Base-by-base conservation (phyloP, 2,888 invertebrate species). In the Calameuta pallipes region DNA sequence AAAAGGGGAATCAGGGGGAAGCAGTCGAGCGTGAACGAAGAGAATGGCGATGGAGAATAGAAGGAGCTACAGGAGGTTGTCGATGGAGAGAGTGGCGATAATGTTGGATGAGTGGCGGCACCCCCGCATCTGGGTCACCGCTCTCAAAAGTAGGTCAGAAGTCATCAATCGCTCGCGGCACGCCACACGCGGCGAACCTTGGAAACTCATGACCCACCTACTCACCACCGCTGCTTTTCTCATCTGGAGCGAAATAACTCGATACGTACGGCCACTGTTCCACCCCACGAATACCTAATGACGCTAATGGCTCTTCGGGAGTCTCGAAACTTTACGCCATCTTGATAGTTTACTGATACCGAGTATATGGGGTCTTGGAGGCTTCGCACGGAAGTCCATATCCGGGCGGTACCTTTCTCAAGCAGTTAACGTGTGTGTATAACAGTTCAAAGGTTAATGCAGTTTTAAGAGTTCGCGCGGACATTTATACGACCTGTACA, bases 41-140 rank as follows among this genome's bases (percentile, higher is more conserved):
- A 73, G 68, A 77, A 35, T 35, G 80, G 79, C 73, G 81, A 79
- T 81, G 75, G 81, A 82, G 83, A 82, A 36, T 36, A 81, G 82
- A 81, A 82, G 79, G 81, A 76, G 75, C 79, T 80, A 77, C 75
- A 77, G 79, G 80, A 74, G 56, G 76, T 68, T 75, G 73, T 35
- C 73, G 69, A 75, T 41, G 76, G 75, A 70, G 73, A 76, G 75
- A 78, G 80, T 70, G 79, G 74, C 76, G 84, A 82, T 82, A 84
- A 56, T 84, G 83, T 83, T 82, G 84, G 83, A 83, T 82, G 82
- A 78, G 77, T 82, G 82, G 83, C 80, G 86, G 84, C 88, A 87
- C 86, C 87, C 86, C 86, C 87, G 88, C 87, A 90, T 89, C 89
- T 89, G 85, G 90, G 90, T 85, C 90, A 85, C 82, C 81, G 83